These are phyloP conservation scores for Psococerastis gibbosa DNA, from an alignment of 2,888 invertebrate genomes.

Conservation along the genomic window DNA sequence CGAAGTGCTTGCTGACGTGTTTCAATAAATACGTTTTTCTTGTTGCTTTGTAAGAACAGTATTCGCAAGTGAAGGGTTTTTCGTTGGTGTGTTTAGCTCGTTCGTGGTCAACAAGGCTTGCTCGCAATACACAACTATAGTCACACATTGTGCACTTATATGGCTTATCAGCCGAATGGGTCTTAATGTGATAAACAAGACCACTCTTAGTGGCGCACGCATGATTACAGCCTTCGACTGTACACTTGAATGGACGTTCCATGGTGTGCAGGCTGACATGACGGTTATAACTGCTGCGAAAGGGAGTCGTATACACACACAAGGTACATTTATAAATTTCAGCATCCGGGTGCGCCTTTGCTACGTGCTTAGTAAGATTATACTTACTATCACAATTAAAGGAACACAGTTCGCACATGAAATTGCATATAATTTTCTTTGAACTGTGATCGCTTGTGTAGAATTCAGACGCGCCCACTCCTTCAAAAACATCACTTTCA, in stretches of 20 bases:
- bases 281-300: neutral
- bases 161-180: neutral
- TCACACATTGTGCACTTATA: neutral
- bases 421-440: neutral
- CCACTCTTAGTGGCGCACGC: neutral
- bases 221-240: neutral
- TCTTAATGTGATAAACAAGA: neutral
- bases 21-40: neutral
- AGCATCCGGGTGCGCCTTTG: neutral
- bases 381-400: neutral
- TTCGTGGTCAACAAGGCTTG: neutral
- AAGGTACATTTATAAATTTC: neutral
- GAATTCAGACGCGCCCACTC: neutral
- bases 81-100: neutral
- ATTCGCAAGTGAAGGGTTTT: neutral
- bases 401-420: neutral
- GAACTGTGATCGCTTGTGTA: neutral
- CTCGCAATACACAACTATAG: neutral
- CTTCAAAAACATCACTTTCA: neutral
- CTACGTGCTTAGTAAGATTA: neutral
- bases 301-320: neutral
- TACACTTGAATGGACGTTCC: neutral
- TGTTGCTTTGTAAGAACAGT: neutral
- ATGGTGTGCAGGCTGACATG: neutral
- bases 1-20: neutral